Percentiles rank a stretch among this genome's conserved stretches.
Evolutionary conservation across 2,888 invertebrate species (phyloP).

Genomic region (Latrodectus hesperus): DNA sequence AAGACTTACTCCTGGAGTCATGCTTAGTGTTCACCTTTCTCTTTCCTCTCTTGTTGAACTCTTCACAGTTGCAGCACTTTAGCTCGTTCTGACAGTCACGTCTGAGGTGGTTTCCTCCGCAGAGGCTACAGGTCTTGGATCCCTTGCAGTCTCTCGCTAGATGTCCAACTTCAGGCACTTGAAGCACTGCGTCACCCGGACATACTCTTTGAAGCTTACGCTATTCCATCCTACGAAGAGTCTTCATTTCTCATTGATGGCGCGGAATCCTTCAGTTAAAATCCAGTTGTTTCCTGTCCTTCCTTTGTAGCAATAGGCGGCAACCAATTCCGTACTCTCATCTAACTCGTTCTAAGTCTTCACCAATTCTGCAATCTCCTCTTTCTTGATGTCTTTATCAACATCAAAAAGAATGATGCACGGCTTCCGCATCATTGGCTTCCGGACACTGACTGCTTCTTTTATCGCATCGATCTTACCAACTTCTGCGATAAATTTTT

Average conservation of each 20-base stretch:
- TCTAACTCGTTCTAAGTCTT: background rate
- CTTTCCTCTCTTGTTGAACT: too few relatives aligned
- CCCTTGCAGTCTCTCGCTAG: too few relatives aligned
- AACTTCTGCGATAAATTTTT: too few relatives aligned
- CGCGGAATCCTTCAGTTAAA: background rate
- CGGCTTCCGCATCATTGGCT: too few relatives aligned
- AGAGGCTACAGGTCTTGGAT: too few relatives aligned
- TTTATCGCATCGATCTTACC: too few relatives aligned
- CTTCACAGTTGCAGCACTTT: too few relatives aligned
- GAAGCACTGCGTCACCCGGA: background rate
- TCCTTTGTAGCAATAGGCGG: background rate
- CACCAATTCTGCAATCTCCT: background rate
- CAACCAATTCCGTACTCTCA: background rate
- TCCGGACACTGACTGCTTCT: too few relatives aligned
- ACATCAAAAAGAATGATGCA: background rate
- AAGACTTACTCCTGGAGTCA: background rate
- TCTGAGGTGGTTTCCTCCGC: too few relatives aligned
- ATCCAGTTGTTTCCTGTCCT: background rate
- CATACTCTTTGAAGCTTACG: background rate
- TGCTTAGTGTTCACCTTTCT: too few relatives aligned
- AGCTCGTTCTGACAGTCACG: too few relatives aligned
- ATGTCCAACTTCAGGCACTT: too few relatives aligned
- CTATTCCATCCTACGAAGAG: background rate
- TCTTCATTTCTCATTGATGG: rapidly evolving
- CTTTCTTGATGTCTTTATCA: background rate